phyloP scores from a whole-genome alignment of 2,113 vertebrate species.

The Poecile atricapillus region DNA sequence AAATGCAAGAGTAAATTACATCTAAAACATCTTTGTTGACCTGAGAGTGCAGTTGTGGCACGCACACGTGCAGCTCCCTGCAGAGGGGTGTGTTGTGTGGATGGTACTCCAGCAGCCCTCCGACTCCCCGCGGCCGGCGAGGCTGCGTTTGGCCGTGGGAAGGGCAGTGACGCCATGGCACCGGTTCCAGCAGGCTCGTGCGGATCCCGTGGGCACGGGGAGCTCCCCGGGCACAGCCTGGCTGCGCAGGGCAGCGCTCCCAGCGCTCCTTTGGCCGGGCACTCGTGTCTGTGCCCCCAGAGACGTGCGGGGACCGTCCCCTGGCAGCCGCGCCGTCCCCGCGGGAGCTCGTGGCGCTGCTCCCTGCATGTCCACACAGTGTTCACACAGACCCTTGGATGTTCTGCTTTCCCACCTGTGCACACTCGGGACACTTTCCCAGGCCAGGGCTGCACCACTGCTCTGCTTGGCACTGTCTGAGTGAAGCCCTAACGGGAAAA shows the following conservation, averaged over 20 bases:
- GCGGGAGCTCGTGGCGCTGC: not conserved
- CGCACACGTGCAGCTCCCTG: not conserved
- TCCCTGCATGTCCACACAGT: not conserved
- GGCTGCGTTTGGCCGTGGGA: not conserved
- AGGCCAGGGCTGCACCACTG: not conserved
- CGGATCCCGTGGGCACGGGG: not conserved
- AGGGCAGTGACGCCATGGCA: not conserved
- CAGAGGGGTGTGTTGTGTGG: fast-evolving
- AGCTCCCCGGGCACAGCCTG: not conserved
- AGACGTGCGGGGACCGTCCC: fast-evolving
- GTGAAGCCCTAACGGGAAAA: not conserved
- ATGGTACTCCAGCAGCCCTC: not conserved
- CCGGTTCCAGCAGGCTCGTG: not conserved
- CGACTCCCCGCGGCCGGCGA: not conserved
- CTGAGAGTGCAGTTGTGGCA: not conserved
- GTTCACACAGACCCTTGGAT: not conserved
- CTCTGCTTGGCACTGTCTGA: not conserved
- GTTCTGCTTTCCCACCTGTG: not conserved
- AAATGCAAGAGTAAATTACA: not conserved
- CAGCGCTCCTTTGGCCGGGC: not conserved
- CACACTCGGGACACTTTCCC: not conserved
- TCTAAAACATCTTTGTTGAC: not conserved
- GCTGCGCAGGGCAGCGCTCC: not conserved
- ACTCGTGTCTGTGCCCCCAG: not conserved
- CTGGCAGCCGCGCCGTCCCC: not conserved